Evolutionary conservation across 2,797 vertebrate species (phyloP), one percentile per base, ranked within the genome.

Genomic region (Myotis pilosus): DNA sequence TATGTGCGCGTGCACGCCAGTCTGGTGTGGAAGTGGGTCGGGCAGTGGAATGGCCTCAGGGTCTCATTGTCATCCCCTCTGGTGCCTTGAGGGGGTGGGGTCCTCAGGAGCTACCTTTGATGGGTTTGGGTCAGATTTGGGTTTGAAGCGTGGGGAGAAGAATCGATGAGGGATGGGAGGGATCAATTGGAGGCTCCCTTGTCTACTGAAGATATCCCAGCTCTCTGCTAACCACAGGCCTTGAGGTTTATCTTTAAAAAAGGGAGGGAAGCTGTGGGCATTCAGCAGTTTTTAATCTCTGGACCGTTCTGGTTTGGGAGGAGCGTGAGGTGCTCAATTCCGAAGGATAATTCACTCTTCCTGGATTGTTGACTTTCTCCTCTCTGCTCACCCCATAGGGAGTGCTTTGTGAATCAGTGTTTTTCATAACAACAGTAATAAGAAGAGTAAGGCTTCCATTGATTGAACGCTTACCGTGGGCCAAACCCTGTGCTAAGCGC

Each of bases 191-290:
- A 96, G 80, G 38, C 94, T 94, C 75, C 20, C 87, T 97, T 97
- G 97, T 97, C 96, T 94, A 44, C 76, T 10, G 19, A 75, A 97
- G 95, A 95, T 93, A 84, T 28, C 94, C 64, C 38, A 38, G n/a
- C 53, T 94, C 38, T 88, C 94, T 94, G 94, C 75, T 1, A 0
- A 92, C 92, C 51, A 53, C 84, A 91, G 93, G 75, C 91, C 95
- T 97, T 94, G 96, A 97, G 96, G 95, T 95, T 97, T 4, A 91
- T 97, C 91, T 97, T 96, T 97, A 96, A 97, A 95, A 96, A 96
- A 93, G 93, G 86, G 87, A 97, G 81, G 75, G 66, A 90, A 76
- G 80, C 23, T 95, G 97, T 97, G 66, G 0, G 1, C 85, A 92
- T 95, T 96, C 79, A 0, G 62, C 88, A 44, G 9, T 71, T 91